Evolutionary conservation across 2,888 invertebrate genomes (phyloP), one percentile per base, ranked within the genome.

Genomic region (Drosophila pseudotalamancana): DNA sequence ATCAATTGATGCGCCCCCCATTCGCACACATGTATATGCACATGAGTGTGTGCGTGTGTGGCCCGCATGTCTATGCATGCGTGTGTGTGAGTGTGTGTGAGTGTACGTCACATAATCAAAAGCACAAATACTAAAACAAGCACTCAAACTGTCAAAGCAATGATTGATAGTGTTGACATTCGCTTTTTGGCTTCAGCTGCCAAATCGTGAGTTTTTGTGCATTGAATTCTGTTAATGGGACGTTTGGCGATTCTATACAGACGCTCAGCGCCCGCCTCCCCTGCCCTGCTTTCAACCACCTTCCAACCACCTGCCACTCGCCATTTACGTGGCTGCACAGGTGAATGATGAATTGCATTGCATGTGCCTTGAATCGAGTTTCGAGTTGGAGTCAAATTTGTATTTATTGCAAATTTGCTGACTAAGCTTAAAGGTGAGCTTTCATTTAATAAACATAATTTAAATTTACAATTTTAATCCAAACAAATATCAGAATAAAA

Each of bases 71-170:
- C 25, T 18, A 9, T 35, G 43, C 46, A 16, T 32, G 53, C 11
- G 40, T 35, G 45, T 16, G 61, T 45, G 42, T 29, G 45, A 5
- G 25, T 43, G 35, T 59, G 27, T 48, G 63, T 39, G 42, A 56
- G 57, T 62, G 71, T 32, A 59, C 56, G 65, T 72, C 89, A 87
- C 86, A 83, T 83, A 83, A 83, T 83, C 83, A 83, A 83, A 83
- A 88, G 88, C 88, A 85, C 83, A 83, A 83, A 83, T 83, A 88
- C 83, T 83, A 83, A 88, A 87, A 83, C 83, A 83, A 87, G 88
- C 83, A 83, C 83, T 83, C 88, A 83, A 83, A 88, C 83, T 83
- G 83, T 88, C 83, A 83, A 83, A 87, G 88, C 83, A 78, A 83
- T 83, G 83, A 83, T 83, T 88, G 83, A 83, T 88, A 85, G 83